Evolutionary conservation across 2,113 vertebrate genomes (phyloP).

Genomic region (Benitochromis conjunctus): DNA sequence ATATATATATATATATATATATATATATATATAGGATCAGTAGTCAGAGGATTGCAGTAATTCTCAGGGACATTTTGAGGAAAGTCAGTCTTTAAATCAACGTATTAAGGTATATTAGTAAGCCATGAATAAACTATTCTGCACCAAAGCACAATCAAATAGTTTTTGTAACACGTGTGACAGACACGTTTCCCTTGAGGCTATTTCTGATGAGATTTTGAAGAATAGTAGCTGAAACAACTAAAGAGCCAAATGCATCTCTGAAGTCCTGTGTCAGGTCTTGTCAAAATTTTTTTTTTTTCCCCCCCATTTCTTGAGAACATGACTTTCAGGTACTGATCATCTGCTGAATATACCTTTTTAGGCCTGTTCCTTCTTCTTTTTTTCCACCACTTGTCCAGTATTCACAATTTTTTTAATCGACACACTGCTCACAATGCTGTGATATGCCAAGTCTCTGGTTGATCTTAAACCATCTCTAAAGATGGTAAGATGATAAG

Average conservation of each 20-base stretch:
- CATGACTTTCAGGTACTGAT: background rate
- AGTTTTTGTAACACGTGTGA: background rate
- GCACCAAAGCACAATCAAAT: background rate
- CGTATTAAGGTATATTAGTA: background rate
- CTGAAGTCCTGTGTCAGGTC: background rate
- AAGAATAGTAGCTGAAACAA: background rate
- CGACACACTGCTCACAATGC: background rate
- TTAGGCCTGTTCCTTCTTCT: background rate
- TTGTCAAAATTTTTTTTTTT: background rate
- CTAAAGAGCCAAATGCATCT: background rate
- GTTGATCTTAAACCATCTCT: background rate
- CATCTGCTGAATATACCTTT: background rate
- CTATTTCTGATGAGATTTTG: background rate
- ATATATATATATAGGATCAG: background rate
- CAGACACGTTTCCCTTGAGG: background rate
- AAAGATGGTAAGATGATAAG: background rate
- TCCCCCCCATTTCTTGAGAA: fast-evolving
- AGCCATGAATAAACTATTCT: background rate
- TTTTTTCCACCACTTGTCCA: background rate
- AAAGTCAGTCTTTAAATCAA: background rate
- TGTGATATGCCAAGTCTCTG: background rate
- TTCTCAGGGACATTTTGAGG: background rate
- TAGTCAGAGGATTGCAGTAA: background rate
- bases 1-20: no score
- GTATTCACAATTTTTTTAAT: background rate